Conservation (phyloP, 2,113 vertebrate species). For the Chrysemys picta region DNA sequence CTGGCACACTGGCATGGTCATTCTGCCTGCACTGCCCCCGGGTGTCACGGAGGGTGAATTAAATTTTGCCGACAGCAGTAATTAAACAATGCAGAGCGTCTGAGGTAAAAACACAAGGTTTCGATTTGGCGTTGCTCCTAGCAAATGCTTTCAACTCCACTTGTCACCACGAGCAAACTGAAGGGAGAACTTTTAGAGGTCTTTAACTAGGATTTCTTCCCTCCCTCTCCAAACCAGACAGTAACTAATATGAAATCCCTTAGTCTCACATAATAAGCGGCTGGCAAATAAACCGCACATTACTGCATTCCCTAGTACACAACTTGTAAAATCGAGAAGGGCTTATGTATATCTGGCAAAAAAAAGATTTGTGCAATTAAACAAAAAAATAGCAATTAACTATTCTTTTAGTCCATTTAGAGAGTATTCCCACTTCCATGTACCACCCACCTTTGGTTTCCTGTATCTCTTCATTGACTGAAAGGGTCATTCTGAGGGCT, state of each 20-base stretch:
- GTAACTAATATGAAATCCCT: rapidly evolving
- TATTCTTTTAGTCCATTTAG: not conserved
- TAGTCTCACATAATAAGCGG: not conserved
- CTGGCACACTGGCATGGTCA: not conserved
- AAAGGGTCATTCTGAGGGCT: not conserved
- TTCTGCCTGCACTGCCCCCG: not conserved
- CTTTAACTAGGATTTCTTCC: not conserved
- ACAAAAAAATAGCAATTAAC: not conserved
- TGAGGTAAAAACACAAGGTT: not conserved
- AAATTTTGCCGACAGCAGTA: not conserved
- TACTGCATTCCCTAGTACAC: not conserved
- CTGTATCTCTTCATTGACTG: rapidly evolving
- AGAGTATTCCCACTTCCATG: not conserved
- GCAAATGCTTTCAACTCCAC: not conserved
- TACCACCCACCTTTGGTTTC: rapidly evolving
- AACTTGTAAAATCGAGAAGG: not conserved
- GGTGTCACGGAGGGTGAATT: not conserved
- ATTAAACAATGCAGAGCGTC: not conserved
- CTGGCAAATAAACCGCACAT: not conserved
- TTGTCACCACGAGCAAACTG: not conserved
- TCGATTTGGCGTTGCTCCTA: not conserved
- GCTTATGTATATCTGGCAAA: not conserved
- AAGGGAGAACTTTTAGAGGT: not conserved
- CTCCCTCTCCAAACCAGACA: not conserved
- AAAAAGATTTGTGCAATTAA: not conserved